Conservation (phyloP, 2,113 vertebrate species). For the Platichthys flesus region DNA sequence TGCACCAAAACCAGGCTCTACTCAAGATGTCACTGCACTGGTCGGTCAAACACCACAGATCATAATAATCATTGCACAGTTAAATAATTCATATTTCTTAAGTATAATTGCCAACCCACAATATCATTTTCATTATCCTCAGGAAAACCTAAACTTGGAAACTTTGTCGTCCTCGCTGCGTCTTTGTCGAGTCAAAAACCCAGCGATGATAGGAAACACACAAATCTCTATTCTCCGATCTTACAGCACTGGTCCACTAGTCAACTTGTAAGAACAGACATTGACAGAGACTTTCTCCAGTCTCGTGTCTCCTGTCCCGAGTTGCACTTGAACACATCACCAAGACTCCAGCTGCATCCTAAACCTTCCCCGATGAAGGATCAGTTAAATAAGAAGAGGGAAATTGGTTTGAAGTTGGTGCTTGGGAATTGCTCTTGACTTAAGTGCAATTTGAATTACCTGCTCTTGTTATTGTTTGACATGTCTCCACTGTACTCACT, state of each 20-base stretch:
- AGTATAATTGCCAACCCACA: too few relatives aligned
- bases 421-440: conserved; percentile 9
- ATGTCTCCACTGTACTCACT: not conserved
- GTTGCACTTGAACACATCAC: not conserved
- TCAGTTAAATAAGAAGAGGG: conserved; percentile 13
- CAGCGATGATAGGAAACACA: too few relatives aligned
- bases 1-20: not conserved
- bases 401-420: conserved; percentile 24
- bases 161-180: too few relatives aligned
- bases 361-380: conserved; percentile 12
- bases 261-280: too few relatives aligned
- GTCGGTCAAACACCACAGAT: not conserved
- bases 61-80: too few relatives aligned
- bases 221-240: too few relatives aligned
- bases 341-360: not conserved
- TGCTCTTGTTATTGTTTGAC: not conserved
- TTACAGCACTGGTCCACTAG: too few relatives aligned
- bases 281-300: not conserved
- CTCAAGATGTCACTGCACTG: not conserved
- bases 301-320: not conserved
- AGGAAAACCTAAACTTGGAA: too few relatives aligned
- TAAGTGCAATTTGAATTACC: conserved; percentile 10
- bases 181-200: too few relatives aligned
- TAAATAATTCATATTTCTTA: too few relatives aligned
- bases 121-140: too few relatives aligned